Evolutionary conservation across 2,797 vertebrate species (phyloP).

Genomic region (Macrochelys suwanniensis): DNA sequence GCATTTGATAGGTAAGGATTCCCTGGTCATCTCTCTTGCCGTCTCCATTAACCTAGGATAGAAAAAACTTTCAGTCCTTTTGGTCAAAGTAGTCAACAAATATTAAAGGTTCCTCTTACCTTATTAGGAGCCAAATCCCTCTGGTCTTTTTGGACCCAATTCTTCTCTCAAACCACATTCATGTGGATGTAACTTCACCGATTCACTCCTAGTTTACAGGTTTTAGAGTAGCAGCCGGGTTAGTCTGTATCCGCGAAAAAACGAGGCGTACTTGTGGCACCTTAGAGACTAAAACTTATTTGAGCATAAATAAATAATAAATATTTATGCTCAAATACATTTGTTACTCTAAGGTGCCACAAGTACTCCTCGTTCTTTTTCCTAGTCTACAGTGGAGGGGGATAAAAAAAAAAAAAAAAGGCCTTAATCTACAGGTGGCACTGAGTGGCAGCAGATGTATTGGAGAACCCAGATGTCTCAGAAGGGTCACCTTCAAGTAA

Average conservation of each 20-base stretch:
- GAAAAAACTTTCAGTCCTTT: conserved; percentile 16
- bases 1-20: conserved; percentile 98
- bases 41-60: conserved; percentile 94
- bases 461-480: not conserved
- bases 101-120: not conserved
- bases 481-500: not conserved
- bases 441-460: not conserved
- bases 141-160: not conserved
- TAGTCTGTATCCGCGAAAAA: too few species aligned
- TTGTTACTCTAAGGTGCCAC: too few species aligned
- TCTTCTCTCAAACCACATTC: not conserved
- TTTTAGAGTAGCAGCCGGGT: too few species aligned
- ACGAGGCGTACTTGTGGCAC: too few species aligned
- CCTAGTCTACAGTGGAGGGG: not conserved
- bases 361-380: too few species aligned
- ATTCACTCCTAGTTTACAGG: not conserved
- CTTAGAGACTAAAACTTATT: too few species aligned
- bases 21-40: conserved; percentile 96
- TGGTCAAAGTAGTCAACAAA: not conserved
- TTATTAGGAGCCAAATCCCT: fast-evolving
- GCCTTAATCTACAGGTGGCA: not conserved
- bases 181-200: not conserved
- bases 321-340: too few species aligned
- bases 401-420: not conserved
- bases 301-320: too few species aligned